Evolutionary conservation across 2,888 invertebrate species (phyloP).

Genomic region (Limnephilus lunatus): DNA sequence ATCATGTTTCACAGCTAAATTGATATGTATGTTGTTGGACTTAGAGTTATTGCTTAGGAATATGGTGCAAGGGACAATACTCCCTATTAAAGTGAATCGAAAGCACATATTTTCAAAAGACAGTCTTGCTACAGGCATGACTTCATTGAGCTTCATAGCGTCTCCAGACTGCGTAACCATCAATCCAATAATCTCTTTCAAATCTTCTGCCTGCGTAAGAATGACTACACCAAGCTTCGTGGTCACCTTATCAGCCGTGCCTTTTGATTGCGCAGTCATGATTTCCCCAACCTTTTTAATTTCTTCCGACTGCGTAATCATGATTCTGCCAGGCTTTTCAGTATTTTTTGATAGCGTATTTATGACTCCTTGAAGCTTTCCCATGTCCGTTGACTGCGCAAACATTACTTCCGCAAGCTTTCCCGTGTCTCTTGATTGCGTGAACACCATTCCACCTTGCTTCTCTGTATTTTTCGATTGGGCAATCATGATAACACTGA

Average conservation of each 20-base stretch:
- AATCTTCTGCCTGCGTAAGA: not conserved
- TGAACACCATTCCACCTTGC: not conserved
- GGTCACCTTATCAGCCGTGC: not conserved
- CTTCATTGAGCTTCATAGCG: conserved; percentile 17
- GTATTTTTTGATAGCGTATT: not conserved
- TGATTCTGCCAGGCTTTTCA: not conserved
- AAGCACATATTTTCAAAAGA: conserved; percentile 61
- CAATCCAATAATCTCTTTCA: not conserved
- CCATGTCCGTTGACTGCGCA: conserved; percentile 4
- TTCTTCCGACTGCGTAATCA: not conserved
- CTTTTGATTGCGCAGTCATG: not conserved
- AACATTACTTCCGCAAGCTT: not conserved
- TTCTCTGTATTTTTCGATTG: not conserved
- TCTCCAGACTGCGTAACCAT: conserved; percentile 9
- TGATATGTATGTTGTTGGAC: conserved; percentile 62
- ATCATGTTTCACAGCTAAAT: conserved; percentile 62
- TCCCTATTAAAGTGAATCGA: conserved; percentile 52
- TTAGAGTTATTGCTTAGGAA: conserved; percentile 47
- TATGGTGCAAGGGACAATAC: conserved; percentile 48
- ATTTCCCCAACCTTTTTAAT: not conserved
- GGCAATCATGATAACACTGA: not conserved
- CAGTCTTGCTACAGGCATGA: conserved; percentile 52
- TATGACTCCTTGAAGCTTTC: not conserved
- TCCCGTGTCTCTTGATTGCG: not conserved
- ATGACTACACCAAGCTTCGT: not conserved